Evolutionary conservation across 2,113 vertebrate genomes (phyloP).

Genomic region (Pseudorasbora parva): DNA sequence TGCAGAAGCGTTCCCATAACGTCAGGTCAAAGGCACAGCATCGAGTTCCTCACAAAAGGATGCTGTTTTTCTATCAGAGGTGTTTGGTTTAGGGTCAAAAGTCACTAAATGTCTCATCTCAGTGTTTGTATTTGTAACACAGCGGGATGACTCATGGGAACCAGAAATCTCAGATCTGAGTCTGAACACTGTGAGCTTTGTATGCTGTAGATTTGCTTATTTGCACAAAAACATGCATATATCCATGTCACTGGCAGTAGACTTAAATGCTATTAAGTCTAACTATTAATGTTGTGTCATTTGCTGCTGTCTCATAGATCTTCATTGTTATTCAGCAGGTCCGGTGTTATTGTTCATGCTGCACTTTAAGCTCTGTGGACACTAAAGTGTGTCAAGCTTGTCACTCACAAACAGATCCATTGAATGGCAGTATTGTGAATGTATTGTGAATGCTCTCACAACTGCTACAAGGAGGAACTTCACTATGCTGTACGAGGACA

Average conservation of each 20-base stretch:
- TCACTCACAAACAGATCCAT: conserved; percentile 36
- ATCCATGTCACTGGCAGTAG: neutral
- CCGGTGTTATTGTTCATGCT: neutral
- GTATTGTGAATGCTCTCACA: too few relatives aligned
- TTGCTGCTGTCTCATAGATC: neutral
- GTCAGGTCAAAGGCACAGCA: too few relatives aligned
- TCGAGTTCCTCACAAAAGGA: too few relatives aligned
- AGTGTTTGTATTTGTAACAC: conserved; percentile 22
- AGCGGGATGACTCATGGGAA: neutral
- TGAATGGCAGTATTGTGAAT: conserved; percentile 41
- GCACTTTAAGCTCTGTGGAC: conserved; percentile 5
- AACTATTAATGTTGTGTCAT: neutral
- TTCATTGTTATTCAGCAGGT: conserved; percentile 24
- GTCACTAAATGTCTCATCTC: neutral
- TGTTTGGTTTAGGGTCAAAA: neutral
- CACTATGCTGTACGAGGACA: neutral
- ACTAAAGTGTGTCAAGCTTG: conserved; percentile 30
- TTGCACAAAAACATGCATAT: neutral
- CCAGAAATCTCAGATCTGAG: too few relatives aligned
- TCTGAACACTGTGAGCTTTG: too few relatives aligned
- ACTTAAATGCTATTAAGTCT: neutral
- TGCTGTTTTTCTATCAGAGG: neutral
- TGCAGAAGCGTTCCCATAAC: too few relatives aligned
- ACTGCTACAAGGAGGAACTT: conserved; percentile 31
- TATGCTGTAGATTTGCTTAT: too few relatives aligned